These are phyloP conservation scores for Plusia festucae DNA, from an alignment of 2,888 invertebrate species.

Conservation along the genomic window DNA sequence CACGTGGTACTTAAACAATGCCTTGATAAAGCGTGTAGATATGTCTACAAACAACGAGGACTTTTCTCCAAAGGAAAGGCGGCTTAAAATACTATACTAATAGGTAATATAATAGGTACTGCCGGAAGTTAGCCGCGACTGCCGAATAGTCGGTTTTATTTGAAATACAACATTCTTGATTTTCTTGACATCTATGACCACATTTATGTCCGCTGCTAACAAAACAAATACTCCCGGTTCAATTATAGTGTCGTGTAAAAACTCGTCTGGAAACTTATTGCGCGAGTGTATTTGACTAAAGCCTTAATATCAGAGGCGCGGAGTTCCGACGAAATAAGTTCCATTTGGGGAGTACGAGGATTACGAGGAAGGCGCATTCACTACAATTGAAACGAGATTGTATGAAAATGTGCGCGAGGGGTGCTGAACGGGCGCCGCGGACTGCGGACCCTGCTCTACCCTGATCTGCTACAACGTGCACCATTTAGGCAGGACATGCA, in stretches of 20 bases:
- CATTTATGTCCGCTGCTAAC: slow-evolving; percentile 2
- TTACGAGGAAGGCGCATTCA: slow-evolving; percentile 55
- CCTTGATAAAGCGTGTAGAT: too few relatives aligned
- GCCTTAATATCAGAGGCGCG: slow-evolving; percentile 39
- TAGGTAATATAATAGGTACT: too few relatives aligned
- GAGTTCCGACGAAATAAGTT: slow-evolving; percentile 46
- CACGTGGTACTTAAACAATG: too few relatives aligned
- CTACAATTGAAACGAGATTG: slow-evolving; percentile 58
- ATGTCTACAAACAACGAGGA: too few relatives aligned
- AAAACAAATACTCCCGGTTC: slow-evolving; percentile 25
- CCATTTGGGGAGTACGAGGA: slow-evolving; percentile 54
- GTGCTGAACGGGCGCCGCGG: slow-evolving; percentile 14
- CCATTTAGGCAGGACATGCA: too few relatives aligned
- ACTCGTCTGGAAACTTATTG: slow-evolving; percentile 29
- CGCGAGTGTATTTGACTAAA: slow-evolving; percentile 44
- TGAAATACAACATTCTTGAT: slow-evolving; percentile 23
- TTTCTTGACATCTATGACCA: slow-evolving; percentile 22
- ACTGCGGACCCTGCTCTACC: not conserved
- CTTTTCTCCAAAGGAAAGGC: too few relatives aligned
- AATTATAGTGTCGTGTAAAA: slow-evolving; percentile 34
- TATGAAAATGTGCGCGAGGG: slow-evolving; percentile 49
- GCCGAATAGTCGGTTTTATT: too few relatives aligned
- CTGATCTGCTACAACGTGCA: too few relatives aligned
- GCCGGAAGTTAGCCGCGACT: too few relatives aligned
- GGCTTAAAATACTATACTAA: too few relatives aligned